Evolutionary conservation across 2,113 vertebrate genomes (phyloP), one percentile per base, ranked within the genome.

Genomic region (Vireo altiloquus): DNA sequence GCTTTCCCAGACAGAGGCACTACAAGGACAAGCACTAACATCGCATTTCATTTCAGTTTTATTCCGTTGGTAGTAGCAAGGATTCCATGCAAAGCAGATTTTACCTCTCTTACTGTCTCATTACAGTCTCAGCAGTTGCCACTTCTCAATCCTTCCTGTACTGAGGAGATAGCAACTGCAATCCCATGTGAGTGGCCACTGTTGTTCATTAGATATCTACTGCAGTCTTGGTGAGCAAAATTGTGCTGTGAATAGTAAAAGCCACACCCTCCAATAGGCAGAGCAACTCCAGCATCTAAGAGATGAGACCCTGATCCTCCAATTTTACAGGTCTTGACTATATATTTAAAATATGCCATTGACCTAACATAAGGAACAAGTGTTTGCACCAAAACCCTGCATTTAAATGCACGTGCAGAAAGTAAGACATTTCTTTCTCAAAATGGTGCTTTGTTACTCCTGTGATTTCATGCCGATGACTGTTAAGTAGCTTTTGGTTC

Each of bases 21-120:
- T 60, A 19, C 42, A 42, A 57, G 25, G 23, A 66, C 22, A n/a
- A n/a, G 7, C 0, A 0, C 27, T 47, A 75, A 14, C 13, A 28
- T 17, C 31, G 16, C 23, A 15, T 40, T 87, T 70, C 5, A n/a
- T 75, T 89, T 75, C 49, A 64, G 17, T 68, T 88, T 84, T 78
- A 59, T 70, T 74, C 59, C 19, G 23, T 19, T 50, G 19, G 8
- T 74, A 11, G 28, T 50, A 50, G 40, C 28, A 57, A 30, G 25
- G 39, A 56, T 52, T 86, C 39, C 56, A 25, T 0, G 1, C 0
- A 0, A 53, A 69, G 56, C 22, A 85, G 56, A 24, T 63, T 84
- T 39, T 63, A 21, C 35, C 24, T 56, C 9, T 74, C 33, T 61
- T 63, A 28, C 31, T 42, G 25, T 66, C 53, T 25, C 46, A 24